Percentiles rank a stretch among this genome's conserved stretches.
These are phyloP conservation scores for Tachystola acroxantha DNA, from an alignment of 2,888 invertebrate genomes.

Conservation along the genomic window DNA sequence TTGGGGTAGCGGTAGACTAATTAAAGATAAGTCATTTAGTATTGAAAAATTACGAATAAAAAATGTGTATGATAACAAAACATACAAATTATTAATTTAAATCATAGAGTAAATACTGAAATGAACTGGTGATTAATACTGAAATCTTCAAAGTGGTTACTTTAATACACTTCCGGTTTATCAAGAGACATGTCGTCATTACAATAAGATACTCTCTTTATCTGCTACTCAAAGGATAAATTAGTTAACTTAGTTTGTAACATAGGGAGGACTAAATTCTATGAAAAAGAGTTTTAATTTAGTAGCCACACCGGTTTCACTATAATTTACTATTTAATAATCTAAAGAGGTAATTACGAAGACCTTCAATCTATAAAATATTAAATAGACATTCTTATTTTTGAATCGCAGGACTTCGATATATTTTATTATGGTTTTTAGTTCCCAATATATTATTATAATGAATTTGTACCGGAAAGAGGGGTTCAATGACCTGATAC, in stretches of 20 bases:
- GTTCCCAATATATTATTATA: slow-evolving; percentile 50
- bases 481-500: slow-evolving; percentile 37
- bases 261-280: slow-evolving; percentile 9
- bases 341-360: slow-evolving; percentile 63
- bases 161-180: too few species aligned
- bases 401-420: slow-evolving; percentile 54
- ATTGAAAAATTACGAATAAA: too few species aligned
- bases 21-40: too few species aligned
- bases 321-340: slow-evolving; percentile 65
- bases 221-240: slow-evolving; percentile 2
- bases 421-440: slow-evolving; percentile 43
- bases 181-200: too few species aligned
- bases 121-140: too few species aligned
- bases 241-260: background rate
- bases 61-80: too few species aligned
- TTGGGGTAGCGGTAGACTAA: too few species aligned
- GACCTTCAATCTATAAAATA: slow-evolving; percentile 52
- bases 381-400: slow-evolving; percentile 57
- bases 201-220: too few species aligned
- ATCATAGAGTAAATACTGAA: too few species aligned
- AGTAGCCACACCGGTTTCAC: slow-evolving; percentile 43
- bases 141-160: too few species aligned
- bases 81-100: too few species aligned
- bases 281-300: slow-evolving; percentile 21
- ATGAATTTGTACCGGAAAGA: slow-evolving; percentile 65